Percentiles rank a stretch among this genome's conserved stretches.
Conservation (phyloP, 23 tunicate species). For the Oikopleura dioica region DNA sequence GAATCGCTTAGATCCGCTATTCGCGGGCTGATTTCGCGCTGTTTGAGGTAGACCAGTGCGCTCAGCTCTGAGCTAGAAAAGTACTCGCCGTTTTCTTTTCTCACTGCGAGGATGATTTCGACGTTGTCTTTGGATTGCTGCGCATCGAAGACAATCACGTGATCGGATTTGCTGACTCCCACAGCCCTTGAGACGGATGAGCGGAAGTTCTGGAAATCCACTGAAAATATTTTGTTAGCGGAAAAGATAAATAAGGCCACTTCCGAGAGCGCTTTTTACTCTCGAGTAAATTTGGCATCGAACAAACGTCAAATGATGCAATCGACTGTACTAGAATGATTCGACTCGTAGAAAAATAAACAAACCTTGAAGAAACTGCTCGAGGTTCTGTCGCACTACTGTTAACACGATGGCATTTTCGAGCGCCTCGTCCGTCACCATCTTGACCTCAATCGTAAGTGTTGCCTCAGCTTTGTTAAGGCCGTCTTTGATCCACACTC, state of each 20-base stretch:
- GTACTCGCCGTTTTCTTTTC: neutral
- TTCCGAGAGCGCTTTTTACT: too few relatives aligned
- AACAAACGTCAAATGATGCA: too few relatives aligned
- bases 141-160: neutral
- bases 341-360: too few relatives aligned
- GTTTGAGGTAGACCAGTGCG: neutral
- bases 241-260: too few relatives aligned
- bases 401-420: neutral
- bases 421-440: neutral
- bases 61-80: neutral
- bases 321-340: too few relatives aligned
- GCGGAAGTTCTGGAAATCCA: too few relatives aligned
- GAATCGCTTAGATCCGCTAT: neutral
- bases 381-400: too few relatives aligned
- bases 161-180: neutral
- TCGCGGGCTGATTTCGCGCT: neutral
- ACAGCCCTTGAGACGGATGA: too few relatives aligned
- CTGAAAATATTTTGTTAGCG: too few relatives aligned
- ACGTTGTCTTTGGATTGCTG: neutral
- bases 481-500: neutral
- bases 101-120: neutral
- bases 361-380: too few relatives aligned
- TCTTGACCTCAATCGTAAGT: slow-evolving; percentile 3
- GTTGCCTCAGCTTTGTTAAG: neutral
- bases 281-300: too few relatives aligned